Conservation (phyloP, 1,140 invertebrate species). For the Triops cancriformis region DNA sequence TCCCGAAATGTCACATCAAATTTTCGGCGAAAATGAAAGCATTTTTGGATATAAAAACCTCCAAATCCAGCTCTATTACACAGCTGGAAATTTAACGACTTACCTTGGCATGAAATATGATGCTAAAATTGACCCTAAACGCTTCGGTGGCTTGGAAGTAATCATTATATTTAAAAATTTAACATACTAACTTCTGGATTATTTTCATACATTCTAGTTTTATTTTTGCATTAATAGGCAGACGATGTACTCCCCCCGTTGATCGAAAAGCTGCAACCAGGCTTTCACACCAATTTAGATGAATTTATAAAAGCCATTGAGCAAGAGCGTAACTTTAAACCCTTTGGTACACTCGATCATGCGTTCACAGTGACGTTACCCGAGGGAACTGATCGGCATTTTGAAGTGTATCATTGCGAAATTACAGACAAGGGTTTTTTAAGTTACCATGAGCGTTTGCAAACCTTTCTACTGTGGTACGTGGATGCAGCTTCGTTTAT, state of each 20-base stretch:
- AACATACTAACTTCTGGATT: neutral
- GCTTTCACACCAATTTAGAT: conserved; percentile 57
- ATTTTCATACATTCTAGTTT: conserved; percentile 36
- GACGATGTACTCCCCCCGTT: conserved; percentile 71
- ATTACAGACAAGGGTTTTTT: conserved; percentile 59
- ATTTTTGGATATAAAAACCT: conserved; percentile 89
- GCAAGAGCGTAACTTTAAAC: conserved; percentile 62
- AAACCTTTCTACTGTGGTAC: conserved; percentile 89
- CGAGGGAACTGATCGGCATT: conserved; percentile 43
- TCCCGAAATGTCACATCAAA: conserved; percentile 86
- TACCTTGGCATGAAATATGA: conserved; percentile 57
- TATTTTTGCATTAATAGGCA: conserved; percentile 43
- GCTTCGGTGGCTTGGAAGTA: conserved; percentile 36
- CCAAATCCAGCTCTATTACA: conserved; percentile 68
- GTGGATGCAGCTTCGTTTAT: conserved; percentile 90
- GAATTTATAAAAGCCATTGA: conserved; percentile 55
- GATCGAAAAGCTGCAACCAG: conserved; percentile 45
- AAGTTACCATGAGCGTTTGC: conserved; percentile 70
- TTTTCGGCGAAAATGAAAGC: conserved; percentile 83
- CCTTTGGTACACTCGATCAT: conserved; percentile 58
- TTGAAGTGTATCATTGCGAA: conserved; percentile 72
- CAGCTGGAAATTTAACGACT: conserved; percentile 65
- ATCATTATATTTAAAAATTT: neutral
- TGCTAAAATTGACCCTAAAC: conserved; percentile 49
- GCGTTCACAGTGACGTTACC: conserved; percentile 39